phyloP scores from a whole-genome alignment of 1,140 invertebrate species.

The Subanguina moxae region DNA sequence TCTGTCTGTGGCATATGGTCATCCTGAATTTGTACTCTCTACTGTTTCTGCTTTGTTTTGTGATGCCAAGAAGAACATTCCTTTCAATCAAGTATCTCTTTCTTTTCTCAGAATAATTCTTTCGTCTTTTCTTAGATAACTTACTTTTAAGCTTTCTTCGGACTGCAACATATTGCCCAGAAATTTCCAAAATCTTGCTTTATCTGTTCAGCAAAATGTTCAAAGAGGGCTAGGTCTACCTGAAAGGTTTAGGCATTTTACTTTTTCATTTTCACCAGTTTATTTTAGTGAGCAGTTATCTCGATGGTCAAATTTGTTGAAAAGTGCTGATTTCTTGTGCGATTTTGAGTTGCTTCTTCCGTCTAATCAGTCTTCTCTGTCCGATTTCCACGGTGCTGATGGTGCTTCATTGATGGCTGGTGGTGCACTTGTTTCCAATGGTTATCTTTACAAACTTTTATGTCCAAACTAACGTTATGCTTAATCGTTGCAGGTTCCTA shows the following conservation, averaged over 20 bases:
- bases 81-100: constrained; percentile 33
- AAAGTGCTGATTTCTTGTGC: constrained; percentile 13
- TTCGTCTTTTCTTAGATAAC: background rate
- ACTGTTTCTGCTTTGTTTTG: constrained; percentile 35
- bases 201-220: constrained; percentile 24
- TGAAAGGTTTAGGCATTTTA: background rate
- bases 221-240: constrained; percentile 11
- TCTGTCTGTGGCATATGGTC: constrained; percentile 41
- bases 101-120: background rate
- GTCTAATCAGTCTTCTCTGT: constrained; percentile 15
- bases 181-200: constrained; percentile 22
- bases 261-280: constrained; percentile 9
- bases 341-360: constrained; percentile 39
- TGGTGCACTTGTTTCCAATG: constrained; percentile 33
- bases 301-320: constrained; percentile 22
- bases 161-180: constrained; percentile 16
- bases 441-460: constrained; percentile 3
- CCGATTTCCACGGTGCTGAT: background rate
- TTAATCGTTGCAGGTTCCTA: constrained; percentile 34
- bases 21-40: constrained; percentile 46
- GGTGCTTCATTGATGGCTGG: constrained; percentile 13
- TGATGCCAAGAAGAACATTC: constrained; percentile 40
- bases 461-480: constrained; percentile 6
- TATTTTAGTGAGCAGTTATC: background rate
- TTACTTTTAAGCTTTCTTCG: constrained; percentile 5